Evolutionary conservation across 2,113 vertebrate genomes (phyloP).

Genomic region (Cnemophilus loriae): DNA sequence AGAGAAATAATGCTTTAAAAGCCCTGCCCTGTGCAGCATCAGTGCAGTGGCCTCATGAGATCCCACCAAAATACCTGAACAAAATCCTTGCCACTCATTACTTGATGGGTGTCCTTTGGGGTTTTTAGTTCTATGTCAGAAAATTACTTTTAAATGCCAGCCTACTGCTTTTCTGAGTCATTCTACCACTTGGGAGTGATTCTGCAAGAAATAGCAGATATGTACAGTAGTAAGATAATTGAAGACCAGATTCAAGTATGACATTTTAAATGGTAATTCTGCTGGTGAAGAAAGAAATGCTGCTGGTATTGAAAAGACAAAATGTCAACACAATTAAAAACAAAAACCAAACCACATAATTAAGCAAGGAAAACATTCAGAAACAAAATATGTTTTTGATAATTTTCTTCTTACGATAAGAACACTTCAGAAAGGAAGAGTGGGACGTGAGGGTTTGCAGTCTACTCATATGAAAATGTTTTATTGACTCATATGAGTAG

Average conservation of each 20-base stretch:
- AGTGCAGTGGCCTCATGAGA: background rate
- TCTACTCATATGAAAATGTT: background rate
- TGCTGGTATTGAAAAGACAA: background rate
- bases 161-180: slow-evolving; percentile 12
- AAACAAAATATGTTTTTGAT: background rate
- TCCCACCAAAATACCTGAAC: background rate
- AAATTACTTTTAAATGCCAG: background rate
- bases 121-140: background rate
- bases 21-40: background rate
- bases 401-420: background rate
- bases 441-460: background rate
- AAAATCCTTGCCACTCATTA: background rate
- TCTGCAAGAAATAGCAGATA: background rate
- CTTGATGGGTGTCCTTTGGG: background rate
- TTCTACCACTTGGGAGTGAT: background rate
- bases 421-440: background rate
- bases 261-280: background rate
- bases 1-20: background rate
- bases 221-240: background rate
- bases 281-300: background rate
- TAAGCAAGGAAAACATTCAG: background rate
- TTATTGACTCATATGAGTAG: slow-evolving; percentile 2
- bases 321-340: background rate
- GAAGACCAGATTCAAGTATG: background rate
- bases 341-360: background rate